Base-by-base conservation (phyloP, 2,797 vertebrate genomes). In the Rhodeus uyekii region DNA sequence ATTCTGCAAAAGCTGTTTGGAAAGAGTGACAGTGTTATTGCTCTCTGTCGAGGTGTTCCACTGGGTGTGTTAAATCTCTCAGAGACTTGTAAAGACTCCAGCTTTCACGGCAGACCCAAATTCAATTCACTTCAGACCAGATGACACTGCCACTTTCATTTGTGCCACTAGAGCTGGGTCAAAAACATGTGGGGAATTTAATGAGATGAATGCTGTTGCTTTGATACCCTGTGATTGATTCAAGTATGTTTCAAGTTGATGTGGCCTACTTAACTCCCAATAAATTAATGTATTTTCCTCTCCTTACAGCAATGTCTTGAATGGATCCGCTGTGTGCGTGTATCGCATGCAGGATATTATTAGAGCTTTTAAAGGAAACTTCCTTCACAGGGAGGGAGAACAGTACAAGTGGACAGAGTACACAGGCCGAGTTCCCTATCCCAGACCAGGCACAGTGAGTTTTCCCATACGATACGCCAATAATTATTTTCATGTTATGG, bases 331-430 rank as follows among this genome's bases (percentile, higher is more conserved):
- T 0, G 94, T 96, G 58, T 96, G 95, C 4, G 92, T 94, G 84
- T 95, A 96, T 86, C 91, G 92, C 58, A 96, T 96, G 95, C 94
- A 95, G 77, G 94, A 95, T 44, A 89, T 96, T 80, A 91, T 93
- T 77, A 89, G 93, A 42, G 94, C 90, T 82, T 96, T 95, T 85
- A 96, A 95, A 85, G 95, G 95, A 53, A 93, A 95, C 89, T 96
- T 95, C 85, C 91, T 94, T 82, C 95, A 96, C 80, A 95, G 95
- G 78, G 95, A 95, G 82, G 95, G 95, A 32, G 94, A 95, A 71
- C 93, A 95, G 89, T 96, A 95, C 88, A 96, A 95, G 86, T 96
- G 95, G 95, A 91, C 92, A 2, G 94, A 95, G 87, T 96, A 94
- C 75, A 93, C 92, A 8, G 95, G 95, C 80, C 92, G 92, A 75